Percentiles rank a stretch among this genome's conserved stretches.
These are phyloP conservation scores for Habroteleia sp. DNA, from an alignment of 2,888 invertebrate genomes.

Conservation along the genomic window DNA sequence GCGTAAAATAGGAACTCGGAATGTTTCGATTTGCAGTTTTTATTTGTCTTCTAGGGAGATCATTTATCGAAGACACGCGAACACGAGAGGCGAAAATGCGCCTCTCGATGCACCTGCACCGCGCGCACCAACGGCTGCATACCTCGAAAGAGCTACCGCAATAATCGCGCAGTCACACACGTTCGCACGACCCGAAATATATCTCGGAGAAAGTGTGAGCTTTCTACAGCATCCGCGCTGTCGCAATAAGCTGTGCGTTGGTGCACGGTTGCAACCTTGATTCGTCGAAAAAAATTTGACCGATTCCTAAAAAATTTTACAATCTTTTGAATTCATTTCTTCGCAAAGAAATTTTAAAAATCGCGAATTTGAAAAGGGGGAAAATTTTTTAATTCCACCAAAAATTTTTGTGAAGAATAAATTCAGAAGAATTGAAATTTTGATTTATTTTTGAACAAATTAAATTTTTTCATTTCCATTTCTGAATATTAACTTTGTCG, in stretches of 20 bases:
- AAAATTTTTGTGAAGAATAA: too few species aligned
- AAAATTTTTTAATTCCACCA: too few species aligned
- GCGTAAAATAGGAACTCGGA: constrained; percentile 28
- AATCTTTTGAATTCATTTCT: too few species aligned
- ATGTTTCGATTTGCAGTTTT: constrained; percentile 24
- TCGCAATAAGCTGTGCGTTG: constrained; percentile 53
- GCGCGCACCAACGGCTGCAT: constrained; percentile 44
- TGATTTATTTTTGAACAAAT: too few species aligned
- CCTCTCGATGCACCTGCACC: constrained; percentile 57
- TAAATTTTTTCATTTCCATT: too few species aligned
- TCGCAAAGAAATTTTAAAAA: too few species aligned
- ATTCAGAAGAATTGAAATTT: too few species aligned
- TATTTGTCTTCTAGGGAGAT: constrained; percentile 56
- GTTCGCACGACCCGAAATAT: constrained; percentile 64
- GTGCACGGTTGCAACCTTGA: constrained; percentile 37
- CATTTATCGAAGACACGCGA: constrained; percentile 63
- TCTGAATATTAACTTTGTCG: too few species aligned
- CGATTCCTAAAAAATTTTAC: too few species aligned
- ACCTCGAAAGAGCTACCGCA: constrained; percentile 59
- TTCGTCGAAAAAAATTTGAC: constrained; percentile 16
- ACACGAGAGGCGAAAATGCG: constrained; percentile 49
- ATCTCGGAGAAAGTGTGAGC: constrained; percentile 67
- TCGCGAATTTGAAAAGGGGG: too few species aligned
- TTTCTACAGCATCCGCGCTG: constrained; percentile 72
- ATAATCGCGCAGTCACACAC: constrained; percentile 59